Evolutionary conservation across 2,888 invertebrate genomes (phyloP).

Genomic region (Volucella inanis): DNA sequence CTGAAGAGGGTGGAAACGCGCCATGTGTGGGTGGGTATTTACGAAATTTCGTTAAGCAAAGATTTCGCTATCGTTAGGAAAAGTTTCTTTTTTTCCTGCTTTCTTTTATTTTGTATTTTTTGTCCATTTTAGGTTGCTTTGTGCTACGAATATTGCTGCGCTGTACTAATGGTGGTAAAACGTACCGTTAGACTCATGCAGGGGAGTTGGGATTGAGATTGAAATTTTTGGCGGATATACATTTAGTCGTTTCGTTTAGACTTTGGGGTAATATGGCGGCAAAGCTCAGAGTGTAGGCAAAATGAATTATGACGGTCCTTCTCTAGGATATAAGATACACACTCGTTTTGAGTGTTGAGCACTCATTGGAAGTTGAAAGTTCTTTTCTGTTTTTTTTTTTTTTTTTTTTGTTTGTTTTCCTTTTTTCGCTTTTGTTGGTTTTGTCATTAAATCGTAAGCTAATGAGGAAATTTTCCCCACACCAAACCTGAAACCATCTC

Average conservation of each 20-base stretch:
- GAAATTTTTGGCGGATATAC: constrained; percentile 55
- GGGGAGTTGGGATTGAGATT: constrained; percentile 35
- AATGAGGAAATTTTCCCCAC: constrained; percentile 75
- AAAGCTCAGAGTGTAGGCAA: constrained; percentile 15
- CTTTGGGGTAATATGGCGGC: not conserved
- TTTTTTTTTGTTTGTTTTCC: no score
- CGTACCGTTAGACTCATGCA: constrained; percentile 5
- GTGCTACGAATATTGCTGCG: not conserved
- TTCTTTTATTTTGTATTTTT: constrained; percentile 5
- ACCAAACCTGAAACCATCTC: not conserved
- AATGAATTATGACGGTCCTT: constrained; percentile 69
- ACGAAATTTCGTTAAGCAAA: constrained; percentile 58
- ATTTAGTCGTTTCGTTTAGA: constrained; percentile 51
- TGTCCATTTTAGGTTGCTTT: constrained; percentile 19
- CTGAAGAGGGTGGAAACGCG: constrained; percentile 8
- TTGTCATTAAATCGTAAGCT: constrained; percentile 71
- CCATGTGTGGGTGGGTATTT: constrained; percentile 26
- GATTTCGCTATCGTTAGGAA: constrained; percentile 58
- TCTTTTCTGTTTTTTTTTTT: no score
- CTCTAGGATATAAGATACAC: constrained; percentile 49
- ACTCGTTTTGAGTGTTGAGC: constrained; percentile 61
- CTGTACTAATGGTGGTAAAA: constrained; percentile 27
- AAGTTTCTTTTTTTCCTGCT: constrained; percentile 40
- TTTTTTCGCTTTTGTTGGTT: constrained; percentile 42
- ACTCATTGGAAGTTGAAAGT: constrained; percentile 61